A percentile compares a stretch with the other conserved stretches of the same genome.
Conservation (phyloP, 1,140 invertebrate genomes). For the Drosophila varians region DNA sequence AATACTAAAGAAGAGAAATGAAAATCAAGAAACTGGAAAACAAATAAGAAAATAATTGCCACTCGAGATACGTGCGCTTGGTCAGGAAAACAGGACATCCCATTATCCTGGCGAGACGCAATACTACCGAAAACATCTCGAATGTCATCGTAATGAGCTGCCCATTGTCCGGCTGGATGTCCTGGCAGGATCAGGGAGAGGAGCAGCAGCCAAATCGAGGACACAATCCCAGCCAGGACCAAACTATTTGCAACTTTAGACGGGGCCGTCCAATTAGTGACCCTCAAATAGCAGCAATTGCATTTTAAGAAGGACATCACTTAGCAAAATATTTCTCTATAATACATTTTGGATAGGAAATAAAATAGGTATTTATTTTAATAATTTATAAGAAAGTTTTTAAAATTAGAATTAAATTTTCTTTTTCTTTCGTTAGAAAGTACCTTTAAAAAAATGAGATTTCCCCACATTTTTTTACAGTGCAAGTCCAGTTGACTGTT, state of each 20-base stretch:
- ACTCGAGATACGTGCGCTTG: constrained; percentile 15
- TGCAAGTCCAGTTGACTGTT: neutral
- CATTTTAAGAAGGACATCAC: neutral
- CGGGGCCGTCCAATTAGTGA: constrained; percentile 70
- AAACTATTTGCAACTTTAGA: constrained; percentile 73
- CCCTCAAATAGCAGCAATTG: constrained; percentile 65
- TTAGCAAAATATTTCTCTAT: constrained; percentile 1
- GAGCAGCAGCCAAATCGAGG: neutral
- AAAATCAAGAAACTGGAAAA: neutral
- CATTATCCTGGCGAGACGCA: constrained; percentile 9
- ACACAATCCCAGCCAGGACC: constrained; percentile 30
- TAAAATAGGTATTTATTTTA: no score
- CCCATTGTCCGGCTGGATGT: constrained; percentile 31
- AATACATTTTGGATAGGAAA: no score
- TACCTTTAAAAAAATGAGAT: neutral
- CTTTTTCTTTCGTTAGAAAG: neutral
- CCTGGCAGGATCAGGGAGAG: neutral
- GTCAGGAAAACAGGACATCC: neutral
- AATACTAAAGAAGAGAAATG: neutral
- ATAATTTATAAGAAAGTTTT: no score
- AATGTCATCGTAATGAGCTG: constrained; percentile 48
- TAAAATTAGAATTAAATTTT: no score
- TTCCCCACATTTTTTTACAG: neutral
- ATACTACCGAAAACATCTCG: constrained; percentile 21
- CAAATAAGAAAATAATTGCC: constrained; percentile 33